Percentiles rank a stretch among this genome's conserved stretches.
Conservation (phyloP, 2,888 invertebrate species). For the Sinohyriopsis cumingii region DNA sequence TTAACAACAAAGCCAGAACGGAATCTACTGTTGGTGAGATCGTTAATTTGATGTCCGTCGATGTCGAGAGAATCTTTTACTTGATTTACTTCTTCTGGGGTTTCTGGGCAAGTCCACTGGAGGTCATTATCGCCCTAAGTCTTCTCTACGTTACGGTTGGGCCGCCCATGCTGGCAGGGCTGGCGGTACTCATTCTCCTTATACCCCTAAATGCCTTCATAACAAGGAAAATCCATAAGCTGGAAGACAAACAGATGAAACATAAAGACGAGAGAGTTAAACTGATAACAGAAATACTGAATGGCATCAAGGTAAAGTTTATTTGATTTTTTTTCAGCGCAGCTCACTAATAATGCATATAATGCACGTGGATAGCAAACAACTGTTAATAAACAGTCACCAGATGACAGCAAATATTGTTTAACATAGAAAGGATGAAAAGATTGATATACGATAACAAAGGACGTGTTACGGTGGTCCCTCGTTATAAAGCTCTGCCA, state of each 20-base stretch:
- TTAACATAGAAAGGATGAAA: too few relatives aligned
- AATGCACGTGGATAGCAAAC: too few relatives aligned
- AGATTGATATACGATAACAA: too few relatives aligned
- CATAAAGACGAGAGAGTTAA: conserved; percentile 64
- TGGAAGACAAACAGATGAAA: conserved; percentile 60
- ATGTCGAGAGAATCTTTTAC: conserved; percentile 66
- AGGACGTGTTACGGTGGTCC: too few relatives aligned
- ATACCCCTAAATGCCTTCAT: conserved; percentile 75
- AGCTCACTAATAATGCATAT: too few relatives aligned
- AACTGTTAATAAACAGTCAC: too few relatives aligned
- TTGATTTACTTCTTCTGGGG: conserved; percentile 59
- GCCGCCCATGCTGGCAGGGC: conserved; percentile 76
- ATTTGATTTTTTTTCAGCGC: too few relatives aligned
- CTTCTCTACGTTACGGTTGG: conserved; percentile 74
- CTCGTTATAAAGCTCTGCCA: too few relatives aligned
- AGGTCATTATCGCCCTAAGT: conserved; percentile 87
- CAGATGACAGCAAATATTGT: too few relatives aligned
- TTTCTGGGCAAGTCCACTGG: conserved; percentile 78
- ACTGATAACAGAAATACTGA: conserved; percentile 61
- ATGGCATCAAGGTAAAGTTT: conserved; percentile 60
- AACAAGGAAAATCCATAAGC: conserved; percentile 53
- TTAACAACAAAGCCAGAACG: conserved; percentile 64
- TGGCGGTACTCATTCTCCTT: conserved; percentile 91
- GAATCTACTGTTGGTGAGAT: conserved; percentile 70
- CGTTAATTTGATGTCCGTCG: conserved; percentile 72